Base-by-base conservation (phyloP, 2,888 invertebrate genomes). In the Mythimna ferrago region DNA sequence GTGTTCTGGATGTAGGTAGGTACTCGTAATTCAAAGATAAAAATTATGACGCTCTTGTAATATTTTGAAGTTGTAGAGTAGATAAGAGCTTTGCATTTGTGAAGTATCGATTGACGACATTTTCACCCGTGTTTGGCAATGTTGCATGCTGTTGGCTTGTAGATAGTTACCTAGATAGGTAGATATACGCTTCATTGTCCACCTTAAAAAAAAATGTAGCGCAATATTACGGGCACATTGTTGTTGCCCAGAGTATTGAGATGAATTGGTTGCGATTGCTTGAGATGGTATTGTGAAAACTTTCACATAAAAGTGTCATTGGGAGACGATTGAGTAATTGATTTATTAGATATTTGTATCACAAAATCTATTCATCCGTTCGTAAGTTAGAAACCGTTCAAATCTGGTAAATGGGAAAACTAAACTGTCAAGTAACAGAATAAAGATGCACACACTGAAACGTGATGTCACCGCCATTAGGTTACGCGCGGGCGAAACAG, bases 31-130 rank as follows among this genome's bases (percentile, higher is more conserved):
- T 53, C 0, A 41, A 56, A 56, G 4, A 26, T 26, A 26, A 26
- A 19, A 44, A n/a, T 41, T 54, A 48, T 54, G 48, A 6, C 21
- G 71, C 71, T 74, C 54, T 48, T 74, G 54, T 56, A 48, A 48
- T 21, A 41, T 54, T 9, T 62, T n/a, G 51, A 51, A 71, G 54
- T 78, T 56, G 61, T 62, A 19, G 21, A 56, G 26, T 48, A 35
- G 35, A 58, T 16, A 51, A 76, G 7, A 41, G 9, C 61, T 56
- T 14, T 71, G n/a, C 51, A 56, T 16, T 61, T 48, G 14, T 26
- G 1, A 38, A 16, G 21, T 26, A 66, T 26, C 16, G 9, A 51
- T 51, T 51, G n/a, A n/a, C 19, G n/a, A 11, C 0, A 32, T 57
- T 57, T 14, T 7, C 16, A 19, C 16, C 3, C 19, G 19, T 32